Evolutionary conservation across 2,888 invertebrate genomes (phyloP).

Genomic region (Rotaria socialis): DNA sequence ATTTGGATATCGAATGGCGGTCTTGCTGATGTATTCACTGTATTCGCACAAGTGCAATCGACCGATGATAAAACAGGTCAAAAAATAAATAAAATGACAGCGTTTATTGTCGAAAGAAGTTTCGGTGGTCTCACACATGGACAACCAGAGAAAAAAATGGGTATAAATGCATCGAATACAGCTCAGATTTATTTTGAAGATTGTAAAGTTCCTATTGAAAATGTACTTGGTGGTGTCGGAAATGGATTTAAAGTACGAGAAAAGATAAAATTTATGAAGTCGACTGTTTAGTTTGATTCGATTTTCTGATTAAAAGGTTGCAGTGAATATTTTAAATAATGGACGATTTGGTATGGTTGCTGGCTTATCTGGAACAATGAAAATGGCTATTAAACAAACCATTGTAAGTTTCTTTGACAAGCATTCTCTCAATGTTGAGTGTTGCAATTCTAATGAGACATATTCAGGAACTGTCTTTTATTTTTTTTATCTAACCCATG

Average conservation of each 20-base stretch:
- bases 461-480: no score
- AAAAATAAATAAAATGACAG: conserved; percentile 73
- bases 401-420: conserved; percentile 52
- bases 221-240: conserved; percentile 71
- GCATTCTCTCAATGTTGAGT: no score
- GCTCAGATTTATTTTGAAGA: conserved; percentile 86
- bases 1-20: conserved; percentile 98
- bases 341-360: conserved; percentile 97
- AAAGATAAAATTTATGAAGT: no score
- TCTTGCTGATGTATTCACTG: conserved; percentile 88
- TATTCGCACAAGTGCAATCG: conserved; percentile 71
- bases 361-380: conserved; percentile 84
- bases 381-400: conserved; percentile 76
- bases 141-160: conserved; percentile 96
- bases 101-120: conserved; percentile 86
- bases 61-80: conserved; percentile 55
- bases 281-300: no score
- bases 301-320: conserved; percentile 61
- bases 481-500: no score
- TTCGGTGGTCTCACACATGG: conserved; percentile 86
- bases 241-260: conserved; percentile 48
- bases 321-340: conserved; percentile 96
- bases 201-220: conserved; percentile 81
- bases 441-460: no score
- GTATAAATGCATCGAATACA: conserved; percentile 91